Evolutionary conservation across 2,113 vertebrate genomes (phyloP).

Genomic region (Bubo blakistoni): DNA sequence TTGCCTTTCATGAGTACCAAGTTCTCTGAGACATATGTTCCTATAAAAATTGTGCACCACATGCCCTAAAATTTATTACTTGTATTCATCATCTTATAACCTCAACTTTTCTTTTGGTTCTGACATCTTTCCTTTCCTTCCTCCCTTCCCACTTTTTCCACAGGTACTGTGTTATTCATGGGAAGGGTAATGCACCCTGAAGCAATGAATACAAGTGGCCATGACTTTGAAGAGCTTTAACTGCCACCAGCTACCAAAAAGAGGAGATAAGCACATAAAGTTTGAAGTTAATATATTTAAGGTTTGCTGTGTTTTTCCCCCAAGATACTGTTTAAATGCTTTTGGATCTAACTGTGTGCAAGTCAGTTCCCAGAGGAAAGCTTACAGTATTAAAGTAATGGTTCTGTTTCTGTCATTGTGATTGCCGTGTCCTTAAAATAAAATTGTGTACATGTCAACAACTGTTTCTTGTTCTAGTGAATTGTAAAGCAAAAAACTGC

Average conservation of each 20-base stretch:
- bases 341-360: slow-evolving; percentile 54
- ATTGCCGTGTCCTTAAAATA: slow-evolving; percentile 78
- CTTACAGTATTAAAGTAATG: slow-evolving; percentile 69
- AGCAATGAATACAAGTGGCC: slow-evolving; percentile 83
- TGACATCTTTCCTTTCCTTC: background rate
- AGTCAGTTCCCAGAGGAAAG: slow-evolving; percentile 62
- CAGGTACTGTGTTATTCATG: slow-evolving; percentile 93
- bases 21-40: rapidly evolving
- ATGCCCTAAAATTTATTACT: background rate
- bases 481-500: slow-evolving; percentile 19
- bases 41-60: background rate
- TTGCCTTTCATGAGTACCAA: background rate
- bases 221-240: slow-evolving; percentile 91
- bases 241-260: slow-evolving; percentile 22
- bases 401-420: slow-evolving; percentile 65
- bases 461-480: slow-evolving; percentile 57
- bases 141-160: background rate
- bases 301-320: slow-evolving; percentile 68
- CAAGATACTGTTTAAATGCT: slow-evolving; percentile 61
- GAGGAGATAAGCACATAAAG: slow-evolving; percentile 72
- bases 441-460: slow-evolving; percentile 66
- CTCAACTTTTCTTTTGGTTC: background rate
- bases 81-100: background rate
- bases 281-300: slow-evolving; percentile 75
- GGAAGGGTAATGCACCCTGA: slow-evolving; percentile 97